These are phyloP conservation scores for Trichoplusia ni DNA, from an alignment of 1,140 invertebrate species.

Conservation along the genomic window DNA sequence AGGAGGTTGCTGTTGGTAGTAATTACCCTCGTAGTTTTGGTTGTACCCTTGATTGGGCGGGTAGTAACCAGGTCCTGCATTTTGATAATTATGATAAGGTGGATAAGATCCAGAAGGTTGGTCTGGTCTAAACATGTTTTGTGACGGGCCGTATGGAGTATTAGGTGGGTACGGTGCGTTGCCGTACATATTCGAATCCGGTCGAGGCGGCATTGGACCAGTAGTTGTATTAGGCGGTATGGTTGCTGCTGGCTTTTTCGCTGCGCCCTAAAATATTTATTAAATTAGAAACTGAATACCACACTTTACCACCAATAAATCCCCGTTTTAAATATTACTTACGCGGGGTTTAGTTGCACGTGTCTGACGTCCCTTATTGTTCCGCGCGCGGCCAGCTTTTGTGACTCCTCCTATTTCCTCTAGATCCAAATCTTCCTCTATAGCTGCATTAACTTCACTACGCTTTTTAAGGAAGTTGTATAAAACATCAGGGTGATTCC, in stretches of 20 bases:
- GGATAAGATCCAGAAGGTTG: slow-evolving; percentile 57
- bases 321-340: neutral
- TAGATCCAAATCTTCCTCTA: slow-evolving; percentile 95
- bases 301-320: neutral
- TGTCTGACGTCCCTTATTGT: slow-evolving; percentile 49
- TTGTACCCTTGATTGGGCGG: slow-evolving; percentile 72
- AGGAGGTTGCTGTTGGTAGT: slow-evolving; percentile 67
- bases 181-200: slow-evolving; percentile 43
- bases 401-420: slow-evolving; percentile 82
- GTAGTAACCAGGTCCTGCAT: slow-evolving; percentile 58
- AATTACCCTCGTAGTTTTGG: slow-evolving; percentile 68
- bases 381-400: slow-evolving; percentile 66
- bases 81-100: slow-evolving; percentile 65
- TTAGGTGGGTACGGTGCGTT: slow-evolving; percentile 55
- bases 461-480: slow-evolving; percentile 95
- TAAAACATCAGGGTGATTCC: slow-evolving; percentile 99
- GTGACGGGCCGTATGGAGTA: slow-evolving; percentile 50
- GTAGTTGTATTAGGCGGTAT: slow-evolving; percentile 84
- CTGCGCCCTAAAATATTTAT: slow-evolving; percentile 52
- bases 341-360: slow-evolving; percentile 59
- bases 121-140: slow-evolving; percentile 53
- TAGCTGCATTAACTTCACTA: slow-evolving; percentile 87
- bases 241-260: slow-evolving; percentile 85
- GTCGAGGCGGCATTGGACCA: slow-evolving; percentile 42
- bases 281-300: neutral